Evolutionary conservation across 2,113 vertebrate genomes (phyloP), one percentile per base, ranked within the genome.

Genomic region (Leucoraja erinaceus): DNA sequence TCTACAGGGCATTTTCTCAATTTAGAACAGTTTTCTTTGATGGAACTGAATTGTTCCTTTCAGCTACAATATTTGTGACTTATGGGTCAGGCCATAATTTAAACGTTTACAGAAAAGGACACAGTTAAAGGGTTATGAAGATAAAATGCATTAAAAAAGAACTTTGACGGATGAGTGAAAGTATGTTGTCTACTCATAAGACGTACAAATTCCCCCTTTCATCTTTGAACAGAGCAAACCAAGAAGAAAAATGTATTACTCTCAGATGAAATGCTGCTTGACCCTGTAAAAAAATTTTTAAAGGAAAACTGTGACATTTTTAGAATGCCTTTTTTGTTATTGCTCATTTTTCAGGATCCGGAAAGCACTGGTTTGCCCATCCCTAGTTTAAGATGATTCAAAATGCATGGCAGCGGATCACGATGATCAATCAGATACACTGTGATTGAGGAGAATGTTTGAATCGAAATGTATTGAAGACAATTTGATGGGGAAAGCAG

Each of bases 1-100:
- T 90, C 88, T 90, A 47, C 66, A 91, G 68, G 90, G 90, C 90
- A 91, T 91, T 91, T 91, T 70, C 33, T 72, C 90, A 91, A 72
- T 72, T 72, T 72, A 72, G 68, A 91, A 91, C 66, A 47, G 31
- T 91, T 91, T 91, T 54, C 66, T 72, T 54, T 72, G 66, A 91
- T 4, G 68, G 68, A 72, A 72, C 9, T 28, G 66, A 91, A 72
- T 72, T 90, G n/a, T 70, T 47, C 61, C 63, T 90, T 66, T 91
- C 63, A 91, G 68, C 90, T 54, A 91, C 68, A 91, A 14, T 91
- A 91, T 91, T 47, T 91, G 18, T 91, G 90, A 91, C 88, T 90
- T 70, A 28, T 63, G 28, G 83, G 83, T 66, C 83, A 88, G 59
- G n/a, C 10, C 59, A 88, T 63, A 63, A 88, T 88, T 88, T 63